Evolutionary conservation across 2,113 vertebrate species (phyloP).

Genomic region (Hydrolagus affinis): DNA sequence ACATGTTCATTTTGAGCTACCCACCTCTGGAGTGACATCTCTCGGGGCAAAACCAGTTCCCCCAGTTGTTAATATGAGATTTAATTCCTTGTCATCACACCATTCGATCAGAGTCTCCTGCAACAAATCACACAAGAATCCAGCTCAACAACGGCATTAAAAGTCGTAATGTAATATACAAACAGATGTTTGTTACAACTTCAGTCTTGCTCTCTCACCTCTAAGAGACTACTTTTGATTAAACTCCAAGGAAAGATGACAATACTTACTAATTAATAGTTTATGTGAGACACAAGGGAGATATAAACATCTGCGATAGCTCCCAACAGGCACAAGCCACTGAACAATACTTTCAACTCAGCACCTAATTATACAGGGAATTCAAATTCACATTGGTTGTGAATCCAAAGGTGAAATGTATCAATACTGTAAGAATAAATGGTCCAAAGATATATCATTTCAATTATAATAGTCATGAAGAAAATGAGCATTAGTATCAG

Average conservation of each 20-base stretch:
- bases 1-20: constrained; percentile 40
- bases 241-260: background rate
- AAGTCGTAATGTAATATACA: too few relatives aligned
- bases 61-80: constrained; percentile 95
- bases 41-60: constrained; percentile 94
- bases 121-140: constrained; percentile 44
- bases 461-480: background rate
- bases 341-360: background rate
- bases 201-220: background rate
- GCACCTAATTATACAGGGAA: background rate
- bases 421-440: background rate
- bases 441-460: background rate
- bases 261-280: background rate
- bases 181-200: background rate
- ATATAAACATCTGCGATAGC: background rate
- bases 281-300: background rate
- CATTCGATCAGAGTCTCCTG: constrained; percentile 93
- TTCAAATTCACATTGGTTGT: background rate
- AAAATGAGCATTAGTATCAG: background rate
- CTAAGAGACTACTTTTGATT: background rate
- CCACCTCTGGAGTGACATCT: constrained; percentile 97
- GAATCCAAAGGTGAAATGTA: background rate
- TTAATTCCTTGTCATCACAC: constrained; percentile 98
- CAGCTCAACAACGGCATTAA: background rate
- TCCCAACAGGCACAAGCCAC: background rate